A percentile compares a stretch with the other conserved stretches of the same genome.
phyloP scores from a whole-genome alignment of 2,888 invertebrate species.

The Dexiosoma caninum region DNA sequence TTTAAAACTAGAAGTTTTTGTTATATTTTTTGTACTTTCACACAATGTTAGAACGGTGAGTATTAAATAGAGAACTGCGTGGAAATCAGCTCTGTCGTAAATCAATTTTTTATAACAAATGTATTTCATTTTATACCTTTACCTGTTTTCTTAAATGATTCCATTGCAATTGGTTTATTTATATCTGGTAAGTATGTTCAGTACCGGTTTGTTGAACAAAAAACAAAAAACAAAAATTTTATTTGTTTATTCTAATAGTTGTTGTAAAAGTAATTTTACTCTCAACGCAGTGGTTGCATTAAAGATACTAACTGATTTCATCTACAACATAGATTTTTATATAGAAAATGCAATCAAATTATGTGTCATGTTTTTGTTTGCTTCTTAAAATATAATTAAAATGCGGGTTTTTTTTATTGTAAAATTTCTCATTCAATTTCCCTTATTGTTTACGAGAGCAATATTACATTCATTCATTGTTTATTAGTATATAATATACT shows the following conservation, averaged over 20 bases:
- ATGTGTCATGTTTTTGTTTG: neutral
- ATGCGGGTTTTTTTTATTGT: neutral
- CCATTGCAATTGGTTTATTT: neutral
- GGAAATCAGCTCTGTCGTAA: too few species aligned
- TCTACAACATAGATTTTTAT: conserved; percentile 13
- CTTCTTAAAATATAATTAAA: conserved; percentile 2
- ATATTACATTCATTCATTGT: too few species aligned
- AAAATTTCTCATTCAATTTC: neutral
- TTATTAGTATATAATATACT: too few species aligned
- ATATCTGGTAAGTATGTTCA: neutral
- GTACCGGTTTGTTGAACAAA: neutral
- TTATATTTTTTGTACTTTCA: too few species aligned
- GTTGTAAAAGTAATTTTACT: neutral
- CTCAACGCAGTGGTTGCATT: neutral
- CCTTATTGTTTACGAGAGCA: neutral
- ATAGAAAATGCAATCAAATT: too few species aligned
- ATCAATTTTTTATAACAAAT: too few species aligned
- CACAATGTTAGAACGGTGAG: neutral
- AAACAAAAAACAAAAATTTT: too few species aligned
- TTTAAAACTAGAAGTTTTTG: too few species aligned
- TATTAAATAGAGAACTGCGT: neutral
- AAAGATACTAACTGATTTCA: neutral
- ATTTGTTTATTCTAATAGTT: neutral
- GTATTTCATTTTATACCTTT: too few species aligned
- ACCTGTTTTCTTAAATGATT: conserved; percentile 5